These are phyloP conservation scores for Temnothorax unifasciatus DNA, from an alignment of 2,888 invertebrate genomes.

Conservation along the genomic window DNA sequence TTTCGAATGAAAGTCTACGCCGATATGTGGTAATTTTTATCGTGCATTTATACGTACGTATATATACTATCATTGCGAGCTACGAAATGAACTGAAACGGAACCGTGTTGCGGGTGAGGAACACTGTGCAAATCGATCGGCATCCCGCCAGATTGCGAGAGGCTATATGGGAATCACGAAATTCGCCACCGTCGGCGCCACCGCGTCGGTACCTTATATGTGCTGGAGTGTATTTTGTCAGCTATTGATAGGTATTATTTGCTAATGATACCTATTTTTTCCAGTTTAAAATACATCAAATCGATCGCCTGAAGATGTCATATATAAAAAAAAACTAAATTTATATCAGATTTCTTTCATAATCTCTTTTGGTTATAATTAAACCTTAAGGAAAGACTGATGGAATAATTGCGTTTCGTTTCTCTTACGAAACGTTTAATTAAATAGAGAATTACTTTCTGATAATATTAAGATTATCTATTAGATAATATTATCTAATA, in stretches of 20 bases:
- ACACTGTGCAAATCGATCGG: slow-evolving; percentile 80
- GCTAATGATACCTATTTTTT: slow-evolving; percentile 32
- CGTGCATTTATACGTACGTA: background rate
- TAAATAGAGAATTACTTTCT: background rate
- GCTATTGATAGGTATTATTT: slow-evolving; percentile 25
- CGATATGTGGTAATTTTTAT: background rate
- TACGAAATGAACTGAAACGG: slow-evolving; percentile 61
- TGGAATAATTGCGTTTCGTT: background rate
- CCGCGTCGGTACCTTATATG: slow-evolving; percentile 64
- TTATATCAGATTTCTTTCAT: background rate
- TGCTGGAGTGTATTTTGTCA: slow-evolving; percentile 24
- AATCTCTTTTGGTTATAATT: background rate
- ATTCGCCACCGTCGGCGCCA: slow-evolving; percentile 79
- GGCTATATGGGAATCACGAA: slow-evolving; percentile 67
- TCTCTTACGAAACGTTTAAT: background rate
- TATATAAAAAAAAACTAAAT: background rate
- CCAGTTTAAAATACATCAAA: background rate
- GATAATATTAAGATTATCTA: background rate
- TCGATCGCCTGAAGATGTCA: background rate
- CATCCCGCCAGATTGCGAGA: slow-evolving; percentile 78
- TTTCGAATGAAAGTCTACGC: background rate
- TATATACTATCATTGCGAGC: background rate
- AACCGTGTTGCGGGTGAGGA: slow-evolving; percentile 63
- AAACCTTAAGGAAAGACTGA: background rate
- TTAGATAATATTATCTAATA: background rate